These are phyloP conservation scores for Nothoprocta perdicaria DNA, from an alignment of 2,113 vertebrate species.

Conservation along the genomic window DNA sequence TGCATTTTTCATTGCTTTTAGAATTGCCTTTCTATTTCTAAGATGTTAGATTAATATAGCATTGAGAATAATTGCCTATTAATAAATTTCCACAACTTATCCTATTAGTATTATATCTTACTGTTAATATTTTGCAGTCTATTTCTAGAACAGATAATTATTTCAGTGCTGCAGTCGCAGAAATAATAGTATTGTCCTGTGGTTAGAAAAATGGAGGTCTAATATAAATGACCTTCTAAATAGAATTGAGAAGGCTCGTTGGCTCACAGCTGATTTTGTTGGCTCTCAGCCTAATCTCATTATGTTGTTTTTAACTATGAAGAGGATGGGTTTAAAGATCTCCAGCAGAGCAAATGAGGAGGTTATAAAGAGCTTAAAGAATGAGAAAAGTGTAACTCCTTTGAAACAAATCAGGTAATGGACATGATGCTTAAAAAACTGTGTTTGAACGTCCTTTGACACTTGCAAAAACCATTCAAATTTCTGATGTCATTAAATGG, in stretches of 20 bases:
- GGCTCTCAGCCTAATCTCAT: conserved; percentile 65
- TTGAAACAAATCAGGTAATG: background rate
- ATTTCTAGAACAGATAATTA: conserved; percentile 39
- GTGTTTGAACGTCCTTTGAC: background rate
- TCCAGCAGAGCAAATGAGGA: conserved; percentile 54
- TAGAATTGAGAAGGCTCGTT: conserved; percentile 48
- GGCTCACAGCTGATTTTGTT: conserved; percentile 58
- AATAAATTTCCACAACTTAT: background rate
- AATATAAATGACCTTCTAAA: conserved; percentile 57
- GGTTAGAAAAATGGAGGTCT: conserved; percentile 30
- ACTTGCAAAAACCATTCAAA: background rate
- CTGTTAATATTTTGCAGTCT: conserved; percentile 8
- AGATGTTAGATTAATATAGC: background rate
- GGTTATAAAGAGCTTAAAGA: conserved; percentile 62
- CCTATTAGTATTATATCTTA: conserved; percentile 9
- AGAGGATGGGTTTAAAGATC: conserved; percentile 66
- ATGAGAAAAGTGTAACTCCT: conserved; percentile 16
- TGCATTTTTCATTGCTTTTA: background rate
- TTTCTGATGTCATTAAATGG: background rate
- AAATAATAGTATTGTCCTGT: conserved; percentile 41
- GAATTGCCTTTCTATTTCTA: background rate
- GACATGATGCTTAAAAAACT: background rate
- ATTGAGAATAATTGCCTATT: background rate
- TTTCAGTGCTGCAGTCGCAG: conserved; percentile 32
- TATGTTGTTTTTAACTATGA: conserved; percentile 69